These are phyloP conservation scores for Chymomyza caudatula DNA, from an alignment of 2,888 invertebrate species.

Conservation along the genomic window DNA sequence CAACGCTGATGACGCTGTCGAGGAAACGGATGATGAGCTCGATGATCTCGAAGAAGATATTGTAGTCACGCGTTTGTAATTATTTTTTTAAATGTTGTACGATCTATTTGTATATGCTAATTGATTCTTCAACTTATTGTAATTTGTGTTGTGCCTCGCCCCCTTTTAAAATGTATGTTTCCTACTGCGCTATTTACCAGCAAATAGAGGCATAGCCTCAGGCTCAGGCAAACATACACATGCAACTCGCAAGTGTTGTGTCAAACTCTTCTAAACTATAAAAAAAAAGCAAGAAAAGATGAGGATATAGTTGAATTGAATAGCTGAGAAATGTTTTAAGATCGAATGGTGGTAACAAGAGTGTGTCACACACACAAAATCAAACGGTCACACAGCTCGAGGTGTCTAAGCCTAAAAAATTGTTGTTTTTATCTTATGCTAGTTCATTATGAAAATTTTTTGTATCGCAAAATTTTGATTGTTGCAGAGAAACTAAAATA, in stretches of 20 bases:
- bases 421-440: conserved; percentile 61
- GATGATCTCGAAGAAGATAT: conserved; percentile 94
- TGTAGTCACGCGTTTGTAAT: conserved; percentile 89
- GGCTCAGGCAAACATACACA: too few relatives aligned
- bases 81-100: conserved; percentile 46
- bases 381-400: conserved; percentile 38
- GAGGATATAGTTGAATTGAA: too few relatives aligned
- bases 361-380: conserved; percentile 11
- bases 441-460: conserved; percentile 44
- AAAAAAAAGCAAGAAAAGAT: too few relatives aligned
- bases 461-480: conserved; percentile 44
- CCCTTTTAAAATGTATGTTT: too few relatives aligned
- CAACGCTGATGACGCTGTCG: conserved; percentile 78
- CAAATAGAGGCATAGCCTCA: too few relatives aligned
- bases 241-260: too few relatives aligned
- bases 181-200: too few relatives aligned
- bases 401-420: conserved; percentile 61
- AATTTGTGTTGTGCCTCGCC: too few relatives aligned
- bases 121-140: background rate
- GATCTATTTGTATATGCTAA: conserved; percentile 13
- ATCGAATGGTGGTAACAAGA: too few relatives aligned
- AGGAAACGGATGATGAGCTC: conserved; percentile 91
- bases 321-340: too few relatives aligned
- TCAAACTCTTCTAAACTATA: too few relatives aligned
- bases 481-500: conserved; percentile 25